Conservation (phyloP, 2,888 invertebrate genomes). For the Mylabris sibirica region DNA sequence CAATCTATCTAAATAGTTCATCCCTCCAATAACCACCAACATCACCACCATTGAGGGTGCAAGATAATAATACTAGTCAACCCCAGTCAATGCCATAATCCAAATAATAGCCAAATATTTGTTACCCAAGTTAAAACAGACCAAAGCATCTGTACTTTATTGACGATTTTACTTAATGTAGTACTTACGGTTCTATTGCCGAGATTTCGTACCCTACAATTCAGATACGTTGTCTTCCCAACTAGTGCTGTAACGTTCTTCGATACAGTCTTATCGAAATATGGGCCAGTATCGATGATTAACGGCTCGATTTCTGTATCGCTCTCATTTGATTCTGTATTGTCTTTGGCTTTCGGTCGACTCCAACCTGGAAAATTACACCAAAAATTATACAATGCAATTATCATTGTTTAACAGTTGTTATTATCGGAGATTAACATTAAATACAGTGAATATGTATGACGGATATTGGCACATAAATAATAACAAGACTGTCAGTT, state of each 20-base stretch:
- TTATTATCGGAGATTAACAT: conserved; percentile 37
- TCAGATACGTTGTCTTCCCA: conserved; percentile 78
- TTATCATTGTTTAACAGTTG: conserved; percentile 34
- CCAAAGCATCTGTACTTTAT: conserved; percentile 2
- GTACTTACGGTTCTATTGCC: conserved; percentile 77
- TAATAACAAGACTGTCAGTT: conserved; percentile 25
- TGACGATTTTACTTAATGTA: conserved; percentile 20
- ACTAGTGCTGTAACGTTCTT: conserved; percentile 81
- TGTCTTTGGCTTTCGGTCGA: conserved; percentile 48
- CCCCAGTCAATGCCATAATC: background rate
- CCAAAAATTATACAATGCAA: conserved; percentile 11
- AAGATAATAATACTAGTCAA: background rate
- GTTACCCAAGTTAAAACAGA: background rate
- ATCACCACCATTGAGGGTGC: background rate
- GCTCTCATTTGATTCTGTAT: conserved; percentile 57
- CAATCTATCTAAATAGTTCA: background rate
- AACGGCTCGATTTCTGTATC: conserved; percentile 61
- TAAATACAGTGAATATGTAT: conserved; percentile 38
- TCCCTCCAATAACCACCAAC: background rate
- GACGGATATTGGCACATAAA: conserved; percentile 31
- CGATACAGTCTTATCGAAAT: conserved; percentile 75
- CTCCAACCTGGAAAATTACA: conserved; percentile 47
- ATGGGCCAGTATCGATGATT: conserved; percentile 69
- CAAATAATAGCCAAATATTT: background rate
- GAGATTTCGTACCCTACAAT: conserved; percentile 78